These are phyloP conservation scores for Ormyrus labotus DNA, from an alignment of 2,888 invertebrate species.

Conservation along the genomic window DNA sequence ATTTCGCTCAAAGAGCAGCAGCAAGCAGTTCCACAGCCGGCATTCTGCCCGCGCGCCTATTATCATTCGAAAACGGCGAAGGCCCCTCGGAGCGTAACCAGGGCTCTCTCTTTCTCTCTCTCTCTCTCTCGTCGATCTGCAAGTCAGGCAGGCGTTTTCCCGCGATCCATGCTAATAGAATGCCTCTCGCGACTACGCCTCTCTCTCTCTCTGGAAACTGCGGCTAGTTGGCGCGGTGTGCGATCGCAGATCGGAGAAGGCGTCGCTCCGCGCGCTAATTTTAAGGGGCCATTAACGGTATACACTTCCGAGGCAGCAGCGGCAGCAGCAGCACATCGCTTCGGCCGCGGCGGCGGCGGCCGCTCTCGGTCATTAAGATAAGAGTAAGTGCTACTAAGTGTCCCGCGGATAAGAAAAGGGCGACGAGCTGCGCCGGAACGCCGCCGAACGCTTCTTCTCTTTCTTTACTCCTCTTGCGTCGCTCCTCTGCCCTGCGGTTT, in stretches of 20 bases:
- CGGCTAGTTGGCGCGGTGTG: not conserved
- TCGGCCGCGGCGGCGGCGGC: conserved; percentile 20
- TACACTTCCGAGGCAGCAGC: conserved; percentile 62
- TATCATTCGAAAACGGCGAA: too few relatives aligned
- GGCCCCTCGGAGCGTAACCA: too few relatives aligned
- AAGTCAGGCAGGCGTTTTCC: too few relatives aligned
- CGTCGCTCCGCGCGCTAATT: conserved; percentile 63
- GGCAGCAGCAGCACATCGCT: not conserved
- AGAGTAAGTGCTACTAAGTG: conserved; percentile 76
- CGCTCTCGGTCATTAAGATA: conserved; percentile 74
- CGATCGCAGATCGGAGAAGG: not conserved
- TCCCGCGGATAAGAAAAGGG: conserved; percentile 73
- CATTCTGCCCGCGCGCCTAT: too few relatives aligned
- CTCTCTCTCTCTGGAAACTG: too few relatives aligned
- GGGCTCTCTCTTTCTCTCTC: too few relatives aligned
- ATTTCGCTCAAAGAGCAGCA: conserved; percentile 9
- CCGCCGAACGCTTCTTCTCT: conserved; percentile 23
- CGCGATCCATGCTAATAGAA: too few relatives aligned
- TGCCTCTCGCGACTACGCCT: too few relatives aligned
- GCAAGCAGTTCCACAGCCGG: not conserved
- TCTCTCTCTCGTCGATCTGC: too few relatives aligned
- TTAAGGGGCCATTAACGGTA: conserved; percentile 75
- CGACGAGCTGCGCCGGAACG: conserved; percentile 24
- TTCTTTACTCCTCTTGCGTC: not conserved
- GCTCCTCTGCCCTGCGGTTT: not conserved